These are phyloP conservation scores for Rhopalosiphum nymphaeae DNA, from an alignment of 2,888 invertebrate genomes.

Conservation along the genomic window DNA sequence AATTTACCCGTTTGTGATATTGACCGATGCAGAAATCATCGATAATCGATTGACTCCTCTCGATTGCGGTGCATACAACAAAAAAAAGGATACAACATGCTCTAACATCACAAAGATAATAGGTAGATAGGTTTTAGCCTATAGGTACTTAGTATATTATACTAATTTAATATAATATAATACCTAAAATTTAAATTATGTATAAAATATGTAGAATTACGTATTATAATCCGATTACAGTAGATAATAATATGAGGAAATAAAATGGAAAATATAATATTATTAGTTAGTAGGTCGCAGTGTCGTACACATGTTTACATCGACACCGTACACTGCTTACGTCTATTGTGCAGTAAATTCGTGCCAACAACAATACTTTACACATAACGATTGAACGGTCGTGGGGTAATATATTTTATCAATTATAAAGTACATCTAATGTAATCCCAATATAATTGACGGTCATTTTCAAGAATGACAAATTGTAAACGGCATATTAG, in stretches of 20 bases:
- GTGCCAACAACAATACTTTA: slow-evolving; percentile 31
- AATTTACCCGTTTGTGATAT: neutral
- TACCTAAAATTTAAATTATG: neutral
- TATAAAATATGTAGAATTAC: neutral
- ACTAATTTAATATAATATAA: neutral
- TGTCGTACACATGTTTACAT: neutral
- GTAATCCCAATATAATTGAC: slow-evolving; percentile 22
- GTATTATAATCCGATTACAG: neutral
- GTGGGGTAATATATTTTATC: slow-evolving; percentile 12
- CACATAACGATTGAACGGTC: neutral
- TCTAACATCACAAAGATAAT: neutral
- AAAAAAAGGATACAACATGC: neutral
- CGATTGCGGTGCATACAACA: neutral
- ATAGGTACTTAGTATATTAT: neutral
- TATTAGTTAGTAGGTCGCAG: slow-evolving; percentile 1
- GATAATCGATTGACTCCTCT: neutral
- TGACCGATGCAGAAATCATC: neutral
- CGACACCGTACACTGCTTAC: neutral
- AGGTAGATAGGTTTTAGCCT: neutral
- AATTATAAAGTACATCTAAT: slow-evolving; percentile 11
- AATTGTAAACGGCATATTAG: slow-evolving; percentile 33
- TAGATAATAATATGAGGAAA: neutral
- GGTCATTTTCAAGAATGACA: slow-evolving; percentile 32
- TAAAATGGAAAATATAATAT: neutral
- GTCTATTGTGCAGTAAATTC: neutral